Evolutionary conservation across 2,797 vertebrate genomes (phyloP).

Genomic region (Hippocampus kuda): DNA sequence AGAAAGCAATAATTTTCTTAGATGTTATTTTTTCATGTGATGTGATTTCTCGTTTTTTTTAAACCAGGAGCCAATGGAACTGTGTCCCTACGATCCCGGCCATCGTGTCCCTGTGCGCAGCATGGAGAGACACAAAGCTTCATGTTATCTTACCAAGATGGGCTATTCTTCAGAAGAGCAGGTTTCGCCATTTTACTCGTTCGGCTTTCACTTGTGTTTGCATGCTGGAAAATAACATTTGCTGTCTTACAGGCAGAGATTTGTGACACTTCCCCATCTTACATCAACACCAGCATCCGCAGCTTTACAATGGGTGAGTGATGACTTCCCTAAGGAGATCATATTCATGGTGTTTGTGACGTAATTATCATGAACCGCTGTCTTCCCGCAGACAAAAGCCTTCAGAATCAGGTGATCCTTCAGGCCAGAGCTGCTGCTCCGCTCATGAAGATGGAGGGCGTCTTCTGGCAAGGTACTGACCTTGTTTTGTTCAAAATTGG

Average conservation of each 20-base stretch:
- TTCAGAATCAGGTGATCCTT: conserved; percentile 78
- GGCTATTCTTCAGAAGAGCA: conserved; percentile 81
- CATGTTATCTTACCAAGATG: conserved; percentile 71
- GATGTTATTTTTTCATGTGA: not conserved
- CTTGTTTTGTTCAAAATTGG: not conserved
- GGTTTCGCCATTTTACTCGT: conserved; percentile 50
- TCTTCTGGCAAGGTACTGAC: conserved; percentile 73
- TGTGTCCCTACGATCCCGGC: conserved; percentile 76
- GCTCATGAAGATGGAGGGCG: conserved; percentile 66
- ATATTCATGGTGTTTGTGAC: not conserved
- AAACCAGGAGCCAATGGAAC: conserved; percentile 56
- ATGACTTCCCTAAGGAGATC: not conserved
- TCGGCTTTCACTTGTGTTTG: not conserved
- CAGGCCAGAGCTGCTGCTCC: conserved; percentile 68
- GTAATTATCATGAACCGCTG: not conserved
- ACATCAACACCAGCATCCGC: conserved; percentile 69
- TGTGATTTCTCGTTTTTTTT: not conserved
- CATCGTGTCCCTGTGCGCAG: conserved; percentile 75
- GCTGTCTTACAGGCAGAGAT: conserved; percentile 69
- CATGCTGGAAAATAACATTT: not conserved
- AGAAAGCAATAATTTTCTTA: not conserved
- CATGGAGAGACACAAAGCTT: conserved; percentile 73
- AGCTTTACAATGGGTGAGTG: conserved; percentile 76
- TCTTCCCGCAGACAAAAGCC: conserved; percentile 69
- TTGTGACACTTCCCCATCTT: conserved; percentile 73